Evolutionary conservation across 2,113 vertebrate genomes (phyloP).

Genomic region (Sitta europaea): DNA sequence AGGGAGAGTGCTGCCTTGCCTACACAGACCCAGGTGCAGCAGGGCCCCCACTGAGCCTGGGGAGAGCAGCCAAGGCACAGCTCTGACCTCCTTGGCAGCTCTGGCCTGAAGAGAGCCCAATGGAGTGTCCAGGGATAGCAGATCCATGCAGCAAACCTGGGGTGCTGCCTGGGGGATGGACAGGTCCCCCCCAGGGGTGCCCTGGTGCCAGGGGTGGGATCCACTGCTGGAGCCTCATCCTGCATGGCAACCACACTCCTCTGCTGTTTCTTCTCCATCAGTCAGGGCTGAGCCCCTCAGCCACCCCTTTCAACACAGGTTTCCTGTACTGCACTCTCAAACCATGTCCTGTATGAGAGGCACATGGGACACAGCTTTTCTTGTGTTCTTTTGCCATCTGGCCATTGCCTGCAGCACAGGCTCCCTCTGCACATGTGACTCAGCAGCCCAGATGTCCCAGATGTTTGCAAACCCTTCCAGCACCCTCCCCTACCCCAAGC

Average conservation of each 20-base stretch:
- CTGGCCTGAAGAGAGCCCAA: background rate
- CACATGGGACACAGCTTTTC: background rate
- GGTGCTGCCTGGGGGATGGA: background rate
- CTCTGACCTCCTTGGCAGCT: background rate
- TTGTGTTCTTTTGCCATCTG: background rate
- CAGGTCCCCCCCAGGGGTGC: no score
- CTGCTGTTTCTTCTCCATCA: background rate
- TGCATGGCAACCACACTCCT: background rate
- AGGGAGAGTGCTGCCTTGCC: background rate
- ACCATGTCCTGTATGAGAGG: background rate
- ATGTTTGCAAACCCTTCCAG: background rate
- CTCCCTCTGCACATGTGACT: background rate
- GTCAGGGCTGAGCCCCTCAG: background rate
- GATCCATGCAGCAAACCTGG: fast-evolving
- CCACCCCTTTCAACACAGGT: background rate
- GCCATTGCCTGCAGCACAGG: background rate
- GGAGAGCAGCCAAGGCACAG: background rate
- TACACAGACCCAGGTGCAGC: background rate
- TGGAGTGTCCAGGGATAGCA: background rate
- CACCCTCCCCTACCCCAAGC: background rate
- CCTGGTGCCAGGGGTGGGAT: fast-evolving
- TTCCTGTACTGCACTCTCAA: background rate
- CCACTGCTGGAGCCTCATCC: background rate
- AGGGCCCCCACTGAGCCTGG: background rate
- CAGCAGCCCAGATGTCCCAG: background rate